Base-by-base conservation (phyloP, 2,888 invertebrate species). In the Cryptops parisi region DNA sequence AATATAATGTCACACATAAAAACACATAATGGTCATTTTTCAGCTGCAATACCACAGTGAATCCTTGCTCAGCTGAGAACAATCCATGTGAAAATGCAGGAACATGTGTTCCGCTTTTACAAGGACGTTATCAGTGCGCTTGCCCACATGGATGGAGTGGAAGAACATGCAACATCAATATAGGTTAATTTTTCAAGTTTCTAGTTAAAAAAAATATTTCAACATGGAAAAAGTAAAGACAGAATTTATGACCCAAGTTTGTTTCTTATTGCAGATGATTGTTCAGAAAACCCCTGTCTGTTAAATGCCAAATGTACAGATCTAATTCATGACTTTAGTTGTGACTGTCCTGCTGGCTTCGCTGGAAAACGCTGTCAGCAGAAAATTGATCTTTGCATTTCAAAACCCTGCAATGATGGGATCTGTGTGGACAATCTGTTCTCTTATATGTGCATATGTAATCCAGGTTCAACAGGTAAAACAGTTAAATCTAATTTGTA, bases 121-220 rank as follows among this genome's bases (percentile, higher is more conserved):
- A 64, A 74, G 91, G 91, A 12, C 76, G 91, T 60, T 94, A 84
- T 69, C 84, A 86, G 68, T 98, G 98, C 67, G 88, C 91, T 67
- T 98, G 98, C 68, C 73, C 87, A 52, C 84, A 90, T 21, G 98
- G 98, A 40, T 98, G 97, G 96, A 90, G 91, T 67, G 98, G 98
- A 55, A 84, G 88, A 62, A 82, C 84, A 56, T 98, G 98, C 68
- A 90, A 93, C 66, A 77, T 76, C n/a, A 90, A 93, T 65, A 86
- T 64, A 41, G 63, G 60, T 60, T 53, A 23, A 19, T 43, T 15
- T 26, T 22, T 26, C 25, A 44, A 19, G 19, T n/a, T 15, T 24
- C 3, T 40, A 43, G 25, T 39, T 40, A n/a, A 47, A 48, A 38
- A 25, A 9, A 6, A 41, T 41, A 5, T 41, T 17, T 41, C 9